These are phyloP conservation scores for Argyrosomus japonicus DNA, from an alignment of 2,113 vertebrate species.

Conservation along the genomic window DNA sequence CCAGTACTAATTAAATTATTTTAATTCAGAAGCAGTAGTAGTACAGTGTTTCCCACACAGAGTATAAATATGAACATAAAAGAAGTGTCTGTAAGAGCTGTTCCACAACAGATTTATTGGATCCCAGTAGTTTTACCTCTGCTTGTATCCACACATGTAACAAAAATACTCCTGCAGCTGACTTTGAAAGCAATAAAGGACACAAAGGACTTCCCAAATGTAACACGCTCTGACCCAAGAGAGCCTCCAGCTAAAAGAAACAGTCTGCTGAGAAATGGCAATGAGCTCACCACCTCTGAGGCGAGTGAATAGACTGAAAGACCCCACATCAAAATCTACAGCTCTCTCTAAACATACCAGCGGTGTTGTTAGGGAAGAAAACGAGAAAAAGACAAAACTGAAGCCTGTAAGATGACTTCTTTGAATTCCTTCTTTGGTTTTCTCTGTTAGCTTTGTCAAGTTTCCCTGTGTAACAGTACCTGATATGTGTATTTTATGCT, in stretches of 20 bases:
- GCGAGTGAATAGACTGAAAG: not conserved
- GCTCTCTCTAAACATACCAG: not conserved
- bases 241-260: slow-evolving; percentile 11
- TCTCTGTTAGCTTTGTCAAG: not conserved
- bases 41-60: not conserved
- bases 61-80: too few species aligned
- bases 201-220: slow-evolving; percentile 2
- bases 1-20: not conserved
- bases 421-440: not conserved
- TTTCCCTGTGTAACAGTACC: not conserved
- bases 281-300: slow-evolving; percentile 10
- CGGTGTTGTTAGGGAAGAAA: not conserved
- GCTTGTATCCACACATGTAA: not conserved
- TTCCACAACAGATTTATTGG: not conserved
- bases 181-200: slow-evolving; percentile 6
- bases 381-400: not conserved
- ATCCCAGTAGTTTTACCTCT: not conserved
- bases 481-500: slow-evolving; percentile 1
- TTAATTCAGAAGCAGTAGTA: too few species aligned
- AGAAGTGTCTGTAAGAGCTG: not conserved
- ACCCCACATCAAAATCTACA: not conserved
- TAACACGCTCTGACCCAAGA: not conserved
- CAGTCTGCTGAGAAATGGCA: slow-evolving; percentile 11
- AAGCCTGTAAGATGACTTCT: not conserved
- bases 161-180: not conserved